Base-by-base conservation (phyloP, 2,888 invertebrate species). In the Cremastobaeus sp. region DNA sequence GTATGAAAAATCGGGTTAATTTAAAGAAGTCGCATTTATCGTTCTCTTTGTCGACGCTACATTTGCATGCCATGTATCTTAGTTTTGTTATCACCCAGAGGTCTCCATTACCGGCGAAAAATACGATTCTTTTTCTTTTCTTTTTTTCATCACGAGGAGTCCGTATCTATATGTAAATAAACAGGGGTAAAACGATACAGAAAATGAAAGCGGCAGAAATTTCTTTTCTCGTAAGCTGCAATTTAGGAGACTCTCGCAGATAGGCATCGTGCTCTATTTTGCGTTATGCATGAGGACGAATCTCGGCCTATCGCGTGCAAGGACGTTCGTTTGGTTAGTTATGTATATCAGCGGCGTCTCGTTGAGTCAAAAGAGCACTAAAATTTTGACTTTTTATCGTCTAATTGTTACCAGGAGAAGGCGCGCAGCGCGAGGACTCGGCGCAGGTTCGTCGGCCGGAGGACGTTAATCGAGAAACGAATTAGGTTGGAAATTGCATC, bases 151-250 rank as follows among this genome's bases (percentile, higher is more conserved):
- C 79, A 78, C 81, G 80, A 78, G 77, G 55, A 78, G 78, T 80
- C 81, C 83, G 82, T 84, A 85, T 85, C 84, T 84, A 82, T 85
- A 85, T 85, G 85, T 83, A 85, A 85, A 85, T 85, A 82, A 82
- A 81, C 78, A 64, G 77, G 76, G 74, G 55, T 54, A 55, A 48
- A 64, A 64, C 74, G 69, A 65, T 68, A 74, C 60, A 70, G 60
- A 39, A 47, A 70, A 69, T 68, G 69, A 75, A 65, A 76, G 70
- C 65, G 73, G 76, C 73, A 76, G 76, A 78, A 79, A 79, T 78
- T 79, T 78, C 77, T 78, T 77, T 79, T 78, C 72, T 75, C 72
- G 60, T 47, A 54, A 72, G 68, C 41, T 71, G 74, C 72, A 76
- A 76, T 74, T 78, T 73, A 77, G 54, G 55, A 52, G 72, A 73